Evolutionary conservation across 2,113 vertebrate genomes (phyloP).

Genomic region (Cairina moschata): DNA sequence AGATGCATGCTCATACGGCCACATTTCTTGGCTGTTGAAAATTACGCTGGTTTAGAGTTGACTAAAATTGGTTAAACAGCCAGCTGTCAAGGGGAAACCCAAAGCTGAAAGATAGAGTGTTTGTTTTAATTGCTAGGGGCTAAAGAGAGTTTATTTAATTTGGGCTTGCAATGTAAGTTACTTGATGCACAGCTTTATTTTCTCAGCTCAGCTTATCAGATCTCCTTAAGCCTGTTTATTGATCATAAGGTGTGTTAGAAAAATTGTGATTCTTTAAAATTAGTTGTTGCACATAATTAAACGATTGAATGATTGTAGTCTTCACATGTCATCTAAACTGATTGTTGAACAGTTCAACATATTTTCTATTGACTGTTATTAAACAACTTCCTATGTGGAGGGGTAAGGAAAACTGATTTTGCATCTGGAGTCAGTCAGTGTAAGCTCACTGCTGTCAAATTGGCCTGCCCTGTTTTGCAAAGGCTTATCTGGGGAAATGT

Average conservation of each 20-base stretch:
- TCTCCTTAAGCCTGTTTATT: not conserved
- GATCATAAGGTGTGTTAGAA: not conserved
- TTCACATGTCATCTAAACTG: not conserved
- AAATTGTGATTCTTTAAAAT: not conserved
- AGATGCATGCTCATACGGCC: not conserved
- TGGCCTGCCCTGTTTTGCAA: not conserved
- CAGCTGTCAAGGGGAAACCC: not conserved
- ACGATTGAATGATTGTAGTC: not conserved
- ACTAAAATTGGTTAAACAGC: not conserved
- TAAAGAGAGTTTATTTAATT: not conserved
- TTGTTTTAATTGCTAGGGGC: not conserved
- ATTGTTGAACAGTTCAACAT: not conserved
- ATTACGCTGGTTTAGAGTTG: not conserved
- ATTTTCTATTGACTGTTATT: not conserved
- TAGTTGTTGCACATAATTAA: not conserved
- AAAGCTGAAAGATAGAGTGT: not conserved
- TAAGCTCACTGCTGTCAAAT: not conserved
- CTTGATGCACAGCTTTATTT: not conserved
- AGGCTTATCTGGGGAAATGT: not conserved
- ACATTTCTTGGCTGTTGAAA: not conserved
- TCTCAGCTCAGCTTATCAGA: not conserved
- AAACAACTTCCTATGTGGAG: not conserved
- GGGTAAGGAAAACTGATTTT: not conserved
- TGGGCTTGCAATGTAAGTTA: not conserved
- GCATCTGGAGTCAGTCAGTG: not conserved